Percentiles rank a stretch among this genome's conserved stretches.
phyloP scores from a whole-genome alignment of 2,888 invertebrate genomes.

The Eumerus sabulonum region DNA sequence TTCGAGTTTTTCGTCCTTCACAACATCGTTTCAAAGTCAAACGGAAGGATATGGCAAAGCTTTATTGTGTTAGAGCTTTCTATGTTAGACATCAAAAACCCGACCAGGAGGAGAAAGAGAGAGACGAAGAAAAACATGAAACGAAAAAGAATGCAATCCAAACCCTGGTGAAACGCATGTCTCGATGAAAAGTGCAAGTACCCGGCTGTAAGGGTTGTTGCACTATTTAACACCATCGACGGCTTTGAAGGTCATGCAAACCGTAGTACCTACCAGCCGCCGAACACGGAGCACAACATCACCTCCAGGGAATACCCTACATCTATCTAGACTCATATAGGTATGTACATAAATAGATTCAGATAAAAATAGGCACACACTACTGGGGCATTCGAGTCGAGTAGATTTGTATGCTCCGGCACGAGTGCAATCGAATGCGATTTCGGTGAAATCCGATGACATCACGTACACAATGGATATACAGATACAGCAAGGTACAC shows the following conservation, averaged over 20 bases:
- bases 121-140: background rate
- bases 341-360: conserved; percentile 37
- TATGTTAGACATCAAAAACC: background rate
- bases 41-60: conserved; percentile 56
- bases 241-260: conserved; percentile 52
- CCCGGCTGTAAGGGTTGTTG: conserved; percentile 62
- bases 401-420: conserved; percentile 16
- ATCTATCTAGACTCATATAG: too few relatives aligned
- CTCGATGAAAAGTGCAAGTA: conserved; percentile 68
- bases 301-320: conserved; percentile 34
- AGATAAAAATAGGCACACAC: conserved; percentile 47
- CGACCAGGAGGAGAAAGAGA: too few relatives aligned
- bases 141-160: too few relatives aligned
- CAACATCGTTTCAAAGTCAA: conserved; percentile 69
- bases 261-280: conserved; percentile 20
- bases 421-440: background rate
- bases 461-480: conserved; percentile 19
- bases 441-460: conserved; percentile 27
- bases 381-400: conserved; percentile 29
- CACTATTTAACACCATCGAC: conserved; percentile 57
- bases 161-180: conserved; percentile 51
- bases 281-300: conserved; percentile 38
- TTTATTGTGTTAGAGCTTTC: conserved; percentile 45
- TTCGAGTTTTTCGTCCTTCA: conserved; percentile 68
- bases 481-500: background rate